Evolutionary conservation across 2,797 vertebrate species (phyloP).

Genomic region (Buphagus erythrorhynchus): DNA sequence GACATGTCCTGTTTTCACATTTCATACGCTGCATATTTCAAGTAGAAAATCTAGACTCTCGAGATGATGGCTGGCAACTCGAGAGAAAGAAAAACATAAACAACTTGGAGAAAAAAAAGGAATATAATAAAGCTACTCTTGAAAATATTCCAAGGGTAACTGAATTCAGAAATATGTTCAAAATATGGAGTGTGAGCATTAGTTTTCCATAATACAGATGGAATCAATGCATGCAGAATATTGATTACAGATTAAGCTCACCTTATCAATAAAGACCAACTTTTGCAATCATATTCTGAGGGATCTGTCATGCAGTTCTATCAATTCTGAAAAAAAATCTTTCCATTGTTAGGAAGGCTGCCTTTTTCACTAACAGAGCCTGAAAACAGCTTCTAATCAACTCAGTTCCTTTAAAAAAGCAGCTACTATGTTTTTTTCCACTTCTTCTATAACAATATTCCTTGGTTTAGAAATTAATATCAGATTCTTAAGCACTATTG

Average conservation of each 20-base stretch:
- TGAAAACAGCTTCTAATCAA: not conserved
- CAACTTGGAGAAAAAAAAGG: not conserved
- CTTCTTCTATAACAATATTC: not conserved
- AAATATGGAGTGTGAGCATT: not conserved
- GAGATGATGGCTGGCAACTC: conserved; percentile 45
- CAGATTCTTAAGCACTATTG: not conserved
- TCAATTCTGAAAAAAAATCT: not conserved
- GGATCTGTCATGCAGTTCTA: not conserved
- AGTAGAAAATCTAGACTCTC: conserved; percentile 24
- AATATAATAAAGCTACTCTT: conserved; percentile 24
- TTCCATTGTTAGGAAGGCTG: not conserved
- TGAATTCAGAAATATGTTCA: conserved; percentile 9
- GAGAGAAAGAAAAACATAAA: conserved; percentile 37
- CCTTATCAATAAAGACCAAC: not conserved
- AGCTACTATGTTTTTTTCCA: not conserved
- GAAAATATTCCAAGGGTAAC: conserved; percentile 30
- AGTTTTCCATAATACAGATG: not conserved
- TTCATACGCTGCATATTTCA: conserved; percentile 33
- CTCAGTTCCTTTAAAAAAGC: not conserved
- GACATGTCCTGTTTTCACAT: conserved; percentile 49
- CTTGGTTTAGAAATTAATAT: not conserved
- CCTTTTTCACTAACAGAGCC: not conserved
- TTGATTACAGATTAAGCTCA: not conserved
- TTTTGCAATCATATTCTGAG: not conserved
- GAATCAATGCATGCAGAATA: not conserved